Percentiles rank a stretch among this genome's conserved stretches.
These are phyloP conservation scores for Drosophila sordidula DNA, from an alignment of 2,888 invertebrate genomes.

Conservation along the genomic window DNA sequence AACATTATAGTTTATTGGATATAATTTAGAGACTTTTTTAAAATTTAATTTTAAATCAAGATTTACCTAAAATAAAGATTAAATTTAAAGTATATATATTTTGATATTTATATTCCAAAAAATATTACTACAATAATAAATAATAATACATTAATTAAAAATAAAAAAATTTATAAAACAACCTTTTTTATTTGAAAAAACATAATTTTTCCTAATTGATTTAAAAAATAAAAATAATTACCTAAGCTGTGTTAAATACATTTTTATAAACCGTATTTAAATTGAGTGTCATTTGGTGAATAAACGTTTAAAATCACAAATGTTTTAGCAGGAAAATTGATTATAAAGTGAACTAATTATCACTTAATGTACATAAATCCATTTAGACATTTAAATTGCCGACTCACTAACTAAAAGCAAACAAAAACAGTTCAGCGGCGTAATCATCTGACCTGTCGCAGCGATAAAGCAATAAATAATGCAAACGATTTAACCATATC, in stretches of 20 bases:
- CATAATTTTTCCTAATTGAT: too few species aligned
- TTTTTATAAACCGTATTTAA: not conserved
- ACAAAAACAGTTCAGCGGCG: conserved; percentile 13
- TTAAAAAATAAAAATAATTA: too few species aligned
- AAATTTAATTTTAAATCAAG: too few species aligned
- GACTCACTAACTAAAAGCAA: conserved; percentile 17
- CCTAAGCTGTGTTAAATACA: too few species aligned
- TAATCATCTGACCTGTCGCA: conserved; percentile 46
- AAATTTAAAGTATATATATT: not conserved
- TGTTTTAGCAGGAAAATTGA: not conserved
- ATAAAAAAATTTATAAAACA: too few species aligned
- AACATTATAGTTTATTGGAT: too few species aligned
- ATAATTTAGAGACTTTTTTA: too few species aligned
- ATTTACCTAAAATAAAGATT: not conserved
- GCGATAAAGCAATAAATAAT: conserved; percentile 54
- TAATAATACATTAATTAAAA: too few species aligned
- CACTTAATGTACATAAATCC: not conserved
- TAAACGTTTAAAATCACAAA: not conserved
- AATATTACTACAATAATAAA: too few species aligned
- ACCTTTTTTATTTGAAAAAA: too few species aligned
- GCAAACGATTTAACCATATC: conserved; percentile 53
- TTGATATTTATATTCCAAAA: too few species aligned
- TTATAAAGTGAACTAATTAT: not conserved
- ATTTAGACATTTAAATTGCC: conserved; percentile 7
- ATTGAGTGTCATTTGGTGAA: not conserved